Percentiles rank a stretch among this genome's conserved stretches.
These are phyloP conservation scores for Leucania comma DNA, from an alignment of 2,888 invertebrate species.

Conservation along the genomic window DNA sequence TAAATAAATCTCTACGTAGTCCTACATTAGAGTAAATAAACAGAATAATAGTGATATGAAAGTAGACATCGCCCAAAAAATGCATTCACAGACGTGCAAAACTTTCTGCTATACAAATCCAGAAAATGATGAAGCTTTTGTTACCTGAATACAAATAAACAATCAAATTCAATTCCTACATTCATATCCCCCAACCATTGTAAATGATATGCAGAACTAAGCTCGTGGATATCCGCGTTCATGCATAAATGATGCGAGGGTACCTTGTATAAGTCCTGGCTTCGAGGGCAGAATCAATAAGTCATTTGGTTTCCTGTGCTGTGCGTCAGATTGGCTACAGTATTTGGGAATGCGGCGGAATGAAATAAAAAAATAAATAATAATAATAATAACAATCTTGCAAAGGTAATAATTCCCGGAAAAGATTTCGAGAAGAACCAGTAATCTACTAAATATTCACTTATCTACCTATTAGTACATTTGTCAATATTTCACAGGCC, in stretches of 20 bases:
- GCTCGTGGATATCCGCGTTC: slow-evolving; percentile 39
- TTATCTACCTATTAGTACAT: too few species aligned
- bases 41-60: too few species aligned
- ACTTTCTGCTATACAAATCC: neutral
- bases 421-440: too few species aligned
- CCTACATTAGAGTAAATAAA: too few species aligned
- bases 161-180: slow-evolving; percentile 16
- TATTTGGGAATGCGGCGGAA: neutral
- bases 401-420: too few species aligned
- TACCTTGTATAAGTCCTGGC: slow-evolving; percentile 28
- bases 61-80: too few species aligned
- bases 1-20: too few species aligned
- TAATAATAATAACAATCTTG: too few species aligned
- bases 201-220: slow-evolving; percentile 53
- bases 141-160: neutral
- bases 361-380: neutral
- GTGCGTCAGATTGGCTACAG: neutral
- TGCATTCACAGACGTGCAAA: neutral
- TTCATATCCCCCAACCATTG: slow-evolving; percentile 17
- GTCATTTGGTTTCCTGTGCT: slow-evolving; percentile 40
- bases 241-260: slow-evolving; percentile 52
- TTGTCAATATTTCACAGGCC: too few species aligned
- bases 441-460: too few species aligned
- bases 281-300: slow-evolving; percentile 51
- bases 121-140: neutral